Conservation (phyloP, 2,888 invertebrate genomes). For the Sympetrum striolatum region DNA sequence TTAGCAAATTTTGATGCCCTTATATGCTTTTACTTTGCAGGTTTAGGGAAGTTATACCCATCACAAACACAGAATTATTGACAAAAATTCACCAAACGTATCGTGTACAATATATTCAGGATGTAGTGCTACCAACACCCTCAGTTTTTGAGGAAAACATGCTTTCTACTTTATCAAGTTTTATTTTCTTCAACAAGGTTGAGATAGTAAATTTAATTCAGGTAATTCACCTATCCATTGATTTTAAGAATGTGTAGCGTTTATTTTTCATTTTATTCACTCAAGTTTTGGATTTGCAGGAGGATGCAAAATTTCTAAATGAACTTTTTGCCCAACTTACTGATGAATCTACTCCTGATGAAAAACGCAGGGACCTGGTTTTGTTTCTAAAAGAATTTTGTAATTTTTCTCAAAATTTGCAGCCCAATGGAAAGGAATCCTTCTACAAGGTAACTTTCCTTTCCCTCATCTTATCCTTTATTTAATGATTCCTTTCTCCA, state of each 20-base stretch:
- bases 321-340: conserved; percentile 94
- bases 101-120: conserved; percentile 98
- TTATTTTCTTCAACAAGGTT: conserved; percentile 99
- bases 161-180: conserved; percentile 95
- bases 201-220: conserved; percentile 96
- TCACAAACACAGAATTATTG: conserved; percentile 91
- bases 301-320: conserved; percentile 95
- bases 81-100: conserved; percentile 99
- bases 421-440: conserved; percentile 94
- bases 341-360: conserved; percentile 83
- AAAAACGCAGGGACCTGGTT: conserved; percentile 90
- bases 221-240: conserved; percentile 56
- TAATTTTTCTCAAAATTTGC: conserved; percentile 97
- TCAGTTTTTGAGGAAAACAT: conserved; percentile 99
- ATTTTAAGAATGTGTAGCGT: neutral
- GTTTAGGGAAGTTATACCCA: conserved; percentile 93
- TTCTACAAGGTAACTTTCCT: conserved; percentile 79
- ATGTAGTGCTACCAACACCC: conserved; percentile 97
- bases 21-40: conserved; percentile 54
- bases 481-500: neutral
- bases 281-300: conserved; percentile 64
- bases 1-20: neutral
- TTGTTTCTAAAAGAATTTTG: conserved; percentile 99
- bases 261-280: neutral
- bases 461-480: neutral